Evolutionary conservation across 2,888 invertebrate genomes (phyloP), one percentile per base, ranked within the genome.

Genomic region (Hydrotaea diabolus): DNA sequence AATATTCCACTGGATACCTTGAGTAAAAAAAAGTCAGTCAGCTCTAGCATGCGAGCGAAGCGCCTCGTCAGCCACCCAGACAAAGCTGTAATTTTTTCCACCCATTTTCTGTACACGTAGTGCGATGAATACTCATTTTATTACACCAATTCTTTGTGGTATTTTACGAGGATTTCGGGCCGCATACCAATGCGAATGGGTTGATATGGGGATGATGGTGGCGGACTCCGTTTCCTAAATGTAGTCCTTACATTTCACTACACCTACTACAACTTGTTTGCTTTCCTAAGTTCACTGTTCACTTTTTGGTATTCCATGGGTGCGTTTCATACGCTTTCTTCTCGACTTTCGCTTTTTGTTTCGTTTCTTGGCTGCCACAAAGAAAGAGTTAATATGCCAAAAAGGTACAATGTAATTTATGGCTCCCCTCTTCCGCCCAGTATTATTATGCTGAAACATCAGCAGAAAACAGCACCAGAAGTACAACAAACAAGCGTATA

Each of bases 381-480:
- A 55, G 1, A 21, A 55, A 21, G 55, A 21, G 55, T 55, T 55
- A 55, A 21, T 21, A 55, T 55, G 55, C 19, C 21, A 55, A 19
- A 55, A 55, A 55, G 55, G 59, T 59, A 59, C 23, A 59, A 59
- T 26, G 59, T 59, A 59, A 59, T 59, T 59, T 26, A 59, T 59
- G 23, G 23, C 59, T 8, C 1, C 49, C 49, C 43, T 7, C 43
- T 9, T 43, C 43, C 43, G 7, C 19, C 43, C 43, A 23, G 2
- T n/a, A n/a, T n/a, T n/a, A n/a, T n/a, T 21, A 21, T 21, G 23
- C 57, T 21, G 57, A 7, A 57, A 57, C 3, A 59, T 39, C 39
- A 11, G 9, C 39, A 11, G 9, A 39, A 9, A 39, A n/a, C 49
- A 49, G 2, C 49, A n/a, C 15, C 49, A 49, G 2, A n/a, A 2